Conservation (phyloP, 2,888 invertebrate genomes). For the Tanypteryx hageni region DNA sequence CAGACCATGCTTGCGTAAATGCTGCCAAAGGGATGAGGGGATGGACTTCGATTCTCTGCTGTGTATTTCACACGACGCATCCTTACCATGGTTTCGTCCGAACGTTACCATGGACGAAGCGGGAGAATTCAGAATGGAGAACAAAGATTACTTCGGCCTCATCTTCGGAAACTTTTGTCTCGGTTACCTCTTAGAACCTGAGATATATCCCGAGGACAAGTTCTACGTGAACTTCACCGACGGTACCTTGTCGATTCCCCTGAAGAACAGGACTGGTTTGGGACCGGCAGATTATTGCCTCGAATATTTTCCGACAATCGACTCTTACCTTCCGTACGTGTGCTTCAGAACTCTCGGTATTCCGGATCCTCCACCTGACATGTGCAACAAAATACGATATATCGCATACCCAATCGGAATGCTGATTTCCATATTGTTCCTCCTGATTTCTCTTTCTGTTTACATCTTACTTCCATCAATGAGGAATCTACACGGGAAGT, state of each 20-base stretch:
- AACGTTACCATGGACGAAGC: not conserved
- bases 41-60: not conserved
- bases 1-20: constrained; percentile 29
- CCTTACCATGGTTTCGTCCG: constrained; percentile 17
- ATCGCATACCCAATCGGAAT: constrained; percentile 69
- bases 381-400: not conserved
- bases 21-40: constrained; percentile 22
- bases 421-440: constrained; percentile 72
- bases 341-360: not conserved
- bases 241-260: constrained; percentile 11
- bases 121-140: not conserved
- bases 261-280: constrained; percentile 16
- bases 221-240: constrained; percentile 41
- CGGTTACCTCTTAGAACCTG: constrained; percentile 30
- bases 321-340: constrained; percentile 25
- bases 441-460: constrained; percentile 72
- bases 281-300: constrained; percentile 5
- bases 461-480: constrained; percentile 73
- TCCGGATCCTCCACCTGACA: not conserved
- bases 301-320: constrained; percentile 28
- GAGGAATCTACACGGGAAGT: constrained; percentile 73
- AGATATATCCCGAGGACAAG: not conserved
- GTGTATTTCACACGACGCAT: not conserved
- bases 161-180: not conserved
- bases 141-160: not conserved